Percentiles rank a stretch among this genome's conserved stretches.
phyloP scores from a whole-genome alignment of 2,888 invertebrate species.

The Bruchidius siliquastri region DNA sequence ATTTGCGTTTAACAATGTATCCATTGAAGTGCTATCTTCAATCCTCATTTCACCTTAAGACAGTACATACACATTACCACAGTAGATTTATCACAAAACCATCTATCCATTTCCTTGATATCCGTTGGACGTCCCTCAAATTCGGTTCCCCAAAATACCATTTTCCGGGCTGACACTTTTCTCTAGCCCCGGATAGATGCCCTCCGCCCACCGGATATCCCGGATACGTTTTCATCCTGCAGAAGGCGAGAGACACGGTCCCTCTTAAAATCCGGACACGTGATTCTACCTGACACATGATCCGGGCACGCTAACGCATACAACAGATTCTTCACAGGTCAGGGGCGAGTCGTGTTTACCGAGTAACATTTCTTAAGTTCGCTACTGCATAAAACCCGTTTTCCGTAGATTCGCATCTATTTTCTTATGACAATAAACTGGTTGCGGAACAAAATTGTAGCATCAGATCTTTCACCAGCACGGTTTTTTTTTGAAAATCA shows the following conservation, averaged over 20 bases:
- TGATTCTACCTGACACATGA: neutral
- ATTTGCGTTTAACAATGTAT: no score
- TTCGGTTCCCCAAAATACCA: neutral
- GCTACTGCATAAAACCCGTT: no score
- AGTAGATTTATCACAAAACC: no score
- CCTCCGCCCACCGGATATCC: neutral
- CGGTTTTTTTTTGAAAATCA: no score
- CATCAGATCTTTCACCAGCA: no score
- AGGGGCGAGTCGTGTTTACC: neutral
- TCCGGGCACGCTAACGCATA: neutral
- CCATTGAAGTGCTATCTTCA: no score
- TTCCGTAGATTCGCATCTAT: no score
- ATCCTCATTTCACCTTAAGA: no score
- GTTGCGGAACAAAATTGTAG: no score
- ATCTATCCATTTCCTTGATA: neutral
- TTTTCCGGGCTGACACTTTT: neutral
- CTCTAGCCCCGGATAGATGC: neutral
- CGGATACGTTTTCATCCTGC: neutral
- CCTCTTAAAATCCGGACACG: neutral
- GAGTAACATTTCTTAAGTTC: no score
- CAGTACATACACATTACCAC: no score
- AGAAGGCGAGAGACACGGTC: neutral
- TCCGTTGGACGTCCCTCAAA: neutral
- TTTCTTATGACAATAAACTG: no score
- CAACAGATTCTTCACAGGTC: neutral